phyloP scores from a whole-genome alignment of 2,797 vertebrate genomes.

The Momotus momota region DNA sequence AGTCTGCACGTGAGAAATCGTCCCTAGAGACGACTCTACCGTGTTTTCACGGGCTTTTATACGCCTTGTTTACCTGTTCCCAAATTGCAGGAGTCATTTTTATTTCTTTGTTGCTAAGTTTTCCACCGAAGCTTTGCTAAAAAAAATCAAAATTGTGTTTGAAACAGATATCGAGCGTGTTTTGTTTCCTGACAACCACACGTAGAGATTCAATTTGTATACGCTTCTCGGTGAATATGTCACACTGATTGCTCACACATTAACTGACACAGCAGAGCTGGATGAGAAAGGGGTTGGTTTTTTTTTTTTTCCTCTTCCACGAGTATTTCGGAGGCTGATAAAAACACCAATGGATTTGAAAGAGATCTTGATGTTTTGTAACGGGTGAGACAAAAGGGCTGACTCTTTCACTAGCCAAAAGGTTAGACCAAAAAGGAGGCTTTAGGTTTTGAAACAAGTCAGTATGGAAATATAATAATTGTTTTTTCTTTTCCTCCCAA shows the following conservation, averaged over 20 bases:
- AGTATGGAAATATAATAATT: background rate
- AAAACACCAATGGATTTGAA: background rate
- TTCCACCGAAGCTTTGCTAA: conserved; percentile 1
- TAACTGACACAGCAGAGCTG: conserved; percentile 46
- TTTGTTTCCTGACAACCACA: conserved; percentile 71
- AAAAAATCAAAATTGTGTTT: conserved; percentile 32
- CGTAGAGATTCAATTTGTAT: conserved; percentile 60
- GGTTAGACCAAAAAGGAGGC: background rate
- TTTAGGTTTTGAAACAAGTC: background rate
- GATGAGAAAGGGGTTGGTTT: background rate
- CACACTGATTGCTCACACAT: conserved; percentile 58
- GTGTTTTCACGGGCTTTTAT: background rate
- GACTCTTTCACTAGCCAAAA: conserved; percentile 6
- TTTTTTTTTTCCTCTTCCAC: background rate
- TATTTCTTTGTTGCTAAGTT: conserved; percentile 17
- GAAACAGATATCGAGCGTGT: conserved; percentile 33
- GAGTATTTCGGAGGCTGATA: background rate
- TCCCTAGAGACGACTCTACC: background rate
- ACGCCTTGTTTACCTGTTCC: conserved; percentile 31
- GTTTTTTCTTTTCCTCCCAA: background rate
- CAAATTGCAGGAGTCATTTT: conserved; percentile 5
- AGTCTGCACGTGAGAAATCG: background rate
- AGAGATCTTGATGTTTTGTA: background rate
- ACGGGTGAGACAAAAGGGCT: background rate
- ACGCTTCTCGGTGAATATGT: background rate